These are phyloP conservation scores for Drosophila parabipectinata DNA, from an alignment of 1,140 invertebrate genomes.

Conservation along the genomic window DNA sequence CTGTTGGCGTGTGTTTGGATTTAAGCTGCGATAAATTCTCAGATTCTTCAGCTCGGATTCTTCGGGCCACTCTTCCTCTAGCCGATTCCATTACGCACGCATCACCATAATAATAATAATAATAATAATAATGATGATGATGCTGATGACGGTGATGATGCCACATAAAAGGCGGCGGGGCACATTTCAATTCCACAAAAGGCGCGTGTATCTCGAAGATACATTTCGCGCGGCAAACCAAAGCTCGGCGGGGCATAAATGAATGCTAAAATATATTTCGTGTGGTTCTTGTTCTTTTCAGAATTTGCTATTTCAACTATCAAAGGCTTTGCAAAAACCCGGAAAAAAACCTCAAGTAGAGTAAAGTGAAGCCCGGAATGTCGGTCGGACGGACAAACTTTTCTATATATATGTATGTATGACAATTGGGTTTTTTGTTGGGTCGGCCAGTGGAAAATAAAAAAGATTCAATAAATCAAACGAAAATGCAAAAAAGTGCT, in stretches of 20 bases:
- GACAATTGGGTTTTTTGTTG: slow-evolving; percentile 49
- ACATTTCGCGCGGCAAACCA: slow-evolving; percentile 74
- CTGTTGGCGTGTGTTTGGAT: slow-evolving; percentile 16
- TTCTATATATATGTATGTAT: slow-evolving; percentile 31
- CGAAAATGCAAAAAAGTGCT: slow-evolving; percentile 48
- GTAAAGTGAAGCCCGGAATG: slow-evolving; percentile 29
- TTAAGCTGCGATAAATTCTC: slow-evolving; percentile 53
- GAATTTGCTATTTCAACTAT: slow-evolving; percentile 64
- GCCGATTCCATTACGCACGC: slow-evolving; percentile 50
- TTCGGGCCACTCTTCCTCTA: slow-evolving; percentile 8
- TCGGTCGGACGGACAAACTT: slow-evolving; percentile 50
- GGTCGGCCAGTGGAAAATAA: slow-evolving; percentile 18
- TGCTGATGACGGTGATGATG: slow-evolving; percentile 56
- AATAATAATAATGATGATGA: slow-evolving; percentile 43
- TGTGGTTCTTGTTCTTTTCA: slow-evolving; percentile 40
- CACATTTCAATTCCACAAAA: slow-evolving; percentile 76
- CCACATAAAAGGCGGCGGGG: slow-evolving; percentile 63
- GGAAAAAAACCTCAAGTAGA: slow-evolving; percentile 6
- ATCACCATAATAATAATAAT: slow-evolving; percentile 49
- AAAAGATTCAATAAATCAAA: slow-evolving; percentile 54
- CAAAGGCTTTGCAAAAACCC: slow-evolving; percentile 55
- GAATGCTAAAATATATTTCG: slow-evolving; percentile 76
- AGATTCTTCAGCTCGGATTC: slow-evolving; percentile 47
- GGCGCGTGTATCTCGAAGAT: slow-evolving; percentile 73
- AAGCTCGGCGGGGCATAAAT: slow-evolving; percentile 60